Conservation (phyloP, 1,140 invertebrate species). For the Bombus pyrosoma region DNA sequence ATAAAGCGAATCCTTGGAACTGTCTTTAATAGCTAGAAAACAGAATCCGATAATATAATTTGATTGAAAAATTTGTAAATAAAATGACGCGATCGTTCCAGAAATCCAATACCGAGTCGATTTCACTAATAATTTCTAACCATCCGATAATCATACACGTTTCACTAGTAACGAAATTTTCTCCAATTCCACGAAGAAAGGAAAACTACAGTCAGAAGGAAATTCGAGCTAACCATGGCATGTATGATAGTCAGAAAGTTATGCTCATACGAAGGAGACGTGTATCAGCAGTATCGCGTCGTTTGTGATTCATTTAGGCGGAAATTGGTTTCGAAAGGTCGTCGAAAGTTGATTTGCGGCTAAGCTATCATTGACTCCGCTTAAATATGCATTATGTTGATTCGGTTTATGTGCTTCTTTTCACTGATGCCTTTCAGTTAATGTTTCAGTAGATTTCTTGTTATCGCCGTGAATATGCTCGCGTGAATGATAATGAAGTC, state of each 20-base stretch:
- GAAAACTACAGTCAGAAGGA: background rate
- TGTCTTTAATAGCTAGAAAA: too few relatives aligned
- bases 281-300: background rate
- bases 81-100: background rate
- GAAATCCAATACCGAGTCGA: background rate
- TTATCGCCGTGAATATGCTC: background rate
- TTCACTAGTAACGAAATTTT: background rate
- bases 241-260: background rate
- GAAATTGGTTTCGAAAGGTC: slow-evolving; percentile 42
- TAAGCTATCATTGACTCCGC: slow-evolving; percentile 12
- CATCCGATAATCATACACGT: background rate
- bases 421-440: background rate
- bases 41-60: too few relatives aligned
- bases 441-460: slow-evolving; percentile 10
- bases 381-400: slow-evolving; percentile 9
- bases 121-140: background rate
- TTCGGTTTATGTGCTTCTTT: slow-evolving; percentile 12
- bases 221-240: background rate
- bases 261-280: background rate
- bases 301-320: slow-evolving; percentile 21
- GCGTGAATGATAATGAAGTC: slow-evolving; percentile 22
- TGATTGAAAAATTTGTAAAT: too few relatives aligned
- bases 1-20: too few relatives aligned
- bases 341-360: slow-evolving; percentile 33
- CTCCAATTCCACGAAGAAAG: background rate